Percentiles rank a stretch among this genome's conserved stretches.
Conservation (phyloP, 2,888 invertebrate species). For the Eristalis intricaria region DNA sequence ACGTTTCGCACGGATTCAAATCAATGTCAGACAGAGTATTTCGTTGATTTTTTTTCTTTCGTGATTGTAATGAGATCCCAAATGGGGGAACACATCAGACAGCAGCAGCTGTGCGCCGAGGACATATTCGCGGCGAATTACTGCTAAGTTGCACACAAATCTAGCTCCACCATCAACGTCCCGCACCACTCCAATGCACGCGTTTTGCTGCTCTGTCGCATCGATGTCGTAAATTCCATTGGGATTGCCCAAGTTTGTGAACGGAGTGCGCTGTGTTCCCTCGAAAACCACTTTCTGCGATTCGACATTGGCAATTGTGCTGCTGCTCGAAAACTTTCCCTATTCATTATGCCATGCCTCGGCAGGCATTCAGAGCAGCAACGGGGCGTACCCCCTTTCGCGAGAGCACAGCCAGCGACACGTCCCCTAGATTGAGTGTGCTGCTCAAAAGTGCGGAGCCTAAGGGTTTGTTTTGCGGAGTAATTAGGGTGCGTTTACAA, state of each 20-base stretch:
- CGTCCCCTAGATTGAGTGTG: background rate
- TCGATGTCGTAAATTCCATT: conserved; percentile 52
- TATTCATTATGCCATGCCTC: conserved; percentile 65
- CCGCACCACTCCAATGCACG: background rate
- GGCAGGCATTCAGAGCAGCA: conserved; percentile 34
- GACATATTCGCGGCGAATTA: background rate
- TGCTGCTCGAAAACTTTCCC: conserved; percentile 59
- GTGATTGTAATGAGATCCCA: conserved; percentile 49
- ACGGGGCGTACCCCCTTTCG: background rate
- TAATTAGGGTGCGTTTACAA: conserved; percentile 72
- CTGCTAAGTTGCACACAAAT: conserved; percentile 24
- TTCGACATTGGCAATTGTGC: conserved; percentile 53
- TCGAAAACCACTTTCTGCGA: conserved; percentile 57
- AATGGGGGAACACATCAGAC: conserved; percentile 29
- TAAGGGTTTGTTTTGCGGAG: conserved; percentile 68
- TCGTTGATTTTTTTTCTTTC: conserved; percentile 12
- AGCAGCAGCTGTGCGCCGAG: background rate
- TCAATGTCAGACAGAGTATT: conserved; percentile 63
- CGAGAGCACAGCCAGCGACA: background rate
- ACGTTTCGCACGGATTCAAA: conserved; percentile 62
- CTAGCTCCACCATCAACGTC: conserved; percentile 9
- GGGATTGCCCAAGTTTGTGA: conserved; percentile 56
- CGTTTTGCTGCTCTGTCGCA: conserved; percentile 14
- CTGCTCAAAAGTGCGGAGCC: conserved; percentile 21
- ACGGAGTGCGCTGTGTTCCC: conserved; percentile 29